These are phyloP conservation scores for Eptatretus atami DNA, from an alignment of 2,797 vertebrate species.

Conservation along the genomic window DNA sequence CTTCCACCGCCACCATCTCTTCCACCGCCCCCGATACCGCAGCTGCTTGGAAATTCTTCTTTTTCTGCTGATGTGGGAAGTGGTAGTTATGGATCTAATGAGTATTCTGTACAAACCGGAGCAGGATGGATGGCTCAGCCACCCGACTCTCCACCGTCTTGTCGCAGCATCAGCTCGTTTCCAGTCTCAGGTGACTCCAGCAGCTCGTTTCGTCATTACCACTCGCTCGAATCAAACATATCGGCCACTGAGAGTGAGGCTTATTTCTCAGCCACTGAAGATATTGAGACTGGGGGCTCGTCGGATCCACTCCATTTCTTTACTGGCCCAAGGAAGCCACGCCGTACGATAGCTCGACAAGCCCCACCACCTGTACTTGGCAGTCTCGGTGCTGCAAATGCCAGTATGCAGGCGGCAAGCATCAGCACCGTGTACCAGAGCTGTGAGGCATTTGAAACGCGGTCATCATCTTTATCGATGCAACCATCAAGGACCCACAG, in stretches of 20 bases:
- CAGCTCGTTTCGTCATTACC: conserved; percentile 68
- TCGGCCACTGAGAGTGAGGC: conserved; percentile 89
- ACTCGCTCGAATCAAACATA: conserved; percentile 83
- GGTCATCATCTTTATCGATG: not conserved
- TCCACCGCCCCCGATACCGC: not conserved
- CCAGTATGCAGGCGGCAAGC: not conserved
- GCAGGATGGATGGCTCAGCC: conserved; percentile 20
- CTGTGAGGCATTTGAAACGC: not conserved
- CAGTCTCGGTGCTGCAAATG: not conserved
- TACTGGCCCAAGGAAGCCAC: conserved; percentile 1
- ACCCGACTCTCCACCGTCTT: conserved; percentile 68
- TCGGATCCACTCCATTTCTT: conserved; percentile 49
- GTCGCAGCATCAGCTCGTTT: conserved; percentile 80
- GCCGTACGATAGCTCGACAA: not conserved
- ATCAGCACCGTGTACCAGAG: conserved; percentile 6
- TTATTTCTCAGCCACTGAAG: conserved; percentile 79
- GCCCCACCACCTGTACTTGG: conserved; percentile 3
- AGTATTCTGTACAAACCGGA: no score
- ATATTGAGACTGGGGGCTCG: conserved; percentile 82
- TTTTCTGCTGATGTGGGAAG: conserved; percentile 21
- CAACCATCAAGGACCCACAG: no score
- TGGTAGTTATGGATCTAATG: no score
- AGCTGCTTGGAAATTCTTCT: no score
- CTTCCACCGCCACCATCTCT: not conserved
- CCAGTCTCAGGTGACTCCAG: conserved; percentile 78